These are phyloP conservation scores for Phania funesta DNA, from an alignment of 2,888 invertebrate species.

Conservation along the genomic window DNA sequence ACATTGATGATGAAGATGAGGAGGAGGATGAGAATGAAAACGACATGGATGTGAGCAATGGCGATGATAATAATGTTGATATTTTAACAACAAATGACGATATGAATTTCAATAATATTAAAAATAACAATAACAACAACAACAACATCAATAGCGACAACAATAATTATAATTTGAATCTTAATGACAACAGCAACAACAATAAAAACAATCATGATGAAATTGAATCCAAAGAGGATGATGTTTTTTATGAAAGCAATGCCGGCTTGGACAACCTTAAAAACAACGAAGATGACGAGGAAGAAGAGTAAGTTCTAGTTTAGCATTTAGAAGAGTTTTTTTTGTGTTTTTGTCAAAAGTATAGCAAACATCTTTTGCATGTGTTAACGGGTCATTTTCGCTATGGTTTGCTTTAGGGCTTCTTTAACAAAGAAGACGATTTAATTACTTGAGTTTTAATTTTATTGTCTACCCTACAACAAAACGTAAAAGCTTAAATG, in stretches of 20 bases:
- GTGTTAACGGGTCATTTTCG: not conserved
- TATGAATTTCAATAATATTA: conserved; percentile 62
- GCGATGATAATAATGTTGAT: conserved; percentile 67
- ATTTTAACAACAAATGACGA: conserved; percentile 63
- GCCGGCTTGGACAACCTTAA: conserved; percentile 82
- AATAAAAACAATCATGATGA: conserved; percentile 55
- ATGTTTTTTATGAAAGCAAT: conserved; percentile 87
- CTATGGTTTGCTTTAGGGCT: too few species aligned
- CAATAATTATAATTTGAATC: conserved; percentile 82
- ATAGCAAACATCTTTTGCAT: not conserved
- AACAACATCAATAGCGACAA: conserved; percentile 62
- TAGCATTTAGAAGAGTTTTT: not conserved
- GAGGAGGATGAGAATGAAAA: conserved; percentile 78
- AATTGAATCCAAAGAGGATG: conserved; percentile 82
- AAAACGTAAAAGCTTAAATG: too few species aligned
- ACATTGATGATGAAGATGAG: conserved; percentile 65
- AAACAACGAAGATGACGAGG: conserved; percentile 82
- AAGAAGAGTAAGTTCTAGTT: conserved; percentile 81
- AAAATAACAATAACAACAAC: conserved; percentile 44
- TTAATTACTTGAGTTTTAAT: too few species aligned
- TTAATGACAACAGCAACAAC: conserved; percentile 71
- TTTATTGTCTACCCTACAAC: too few species aligned
- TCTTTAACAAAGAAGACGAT: too few species aligned
- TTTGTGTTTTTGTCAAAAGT: not conserved
- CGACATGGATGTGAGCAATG: conserved; percentile 81